A percentile compares a stretch with the other conserved stretches of the same genome.
Evolutionary conservation across 2,797 vertebrate genomes (phyloP).

Genomic region (Ptychobarbus kaznakovi): DNA sequence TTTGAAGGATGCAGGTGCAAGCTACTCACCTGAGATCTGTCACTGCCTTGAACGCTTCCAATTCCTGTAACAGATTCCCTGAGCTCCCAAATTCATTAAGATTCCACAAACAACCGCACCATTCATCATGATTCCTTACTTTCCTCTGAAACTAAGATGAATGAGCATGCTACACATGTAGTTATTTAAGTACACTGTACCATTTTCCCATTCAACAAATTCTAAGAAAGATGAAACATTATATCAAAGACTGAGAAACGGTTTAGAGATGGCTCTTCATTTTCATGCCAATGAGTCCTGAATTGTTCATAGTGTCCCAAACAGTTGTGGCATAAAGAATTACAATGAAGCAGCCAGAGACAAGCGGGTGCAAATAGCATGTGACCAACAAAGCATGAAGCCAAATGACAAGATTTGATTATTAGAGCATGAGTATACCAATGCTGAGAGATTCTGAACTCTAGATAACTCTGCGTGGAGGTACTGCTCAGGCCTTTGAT

Average conservation of each 20-base stretch:
- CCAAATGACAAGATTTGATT: slow-evolving; percentile 64
- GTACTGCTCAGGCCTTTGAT: not conserved
- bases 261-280: slow-evolving; percentile 9
- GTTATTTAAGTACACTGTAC: not conserved
- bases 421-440: slow-evolving; percentile 66
- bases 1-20: slow-evolving; percentile 23
- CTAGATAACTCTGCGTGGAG: slow-evolving; percentile 49
- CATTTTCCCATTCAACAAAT: slow-evolving; percentile 32
- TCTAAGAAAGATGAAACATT: slow-evolving; percentile 30
- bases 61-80: slow-evolving; percentile 32
- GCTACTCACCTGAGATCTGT: slow-evolving; percentile 42
- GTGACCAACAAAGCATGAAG: slow-evolving; percentile 63
- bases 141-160: slow-evolving; percentile 33
- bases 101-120: slow-evolving; percentile 35
- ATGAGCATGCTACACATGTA: slow-evolving; percentile 13
- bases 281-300: slow-evolving; percentile 5
- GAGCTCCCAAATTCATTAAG: slow-evolving; percentile 13
- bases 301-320: slow-evolving; percentile 35
- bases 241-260: slow-evolving; percentile 16
- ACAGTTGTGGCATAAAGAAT: slow-evolving; percentile 39
- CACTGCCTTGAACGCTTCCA: slow-evolving; percentile 25
- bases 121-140: slow-evolving; percentile 25
- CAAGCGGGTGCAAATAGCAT: slow-evolving; percentile 54
- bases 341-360: slow-evolving; percentile 47
- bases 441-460: slow-evolving; percentile 47